Evolutionary conservation across 2,113 vertebrate species (phyloP), one percentile per base, ranked within the genome.

Genomic region (Chloebia gouldiae): DNA sequence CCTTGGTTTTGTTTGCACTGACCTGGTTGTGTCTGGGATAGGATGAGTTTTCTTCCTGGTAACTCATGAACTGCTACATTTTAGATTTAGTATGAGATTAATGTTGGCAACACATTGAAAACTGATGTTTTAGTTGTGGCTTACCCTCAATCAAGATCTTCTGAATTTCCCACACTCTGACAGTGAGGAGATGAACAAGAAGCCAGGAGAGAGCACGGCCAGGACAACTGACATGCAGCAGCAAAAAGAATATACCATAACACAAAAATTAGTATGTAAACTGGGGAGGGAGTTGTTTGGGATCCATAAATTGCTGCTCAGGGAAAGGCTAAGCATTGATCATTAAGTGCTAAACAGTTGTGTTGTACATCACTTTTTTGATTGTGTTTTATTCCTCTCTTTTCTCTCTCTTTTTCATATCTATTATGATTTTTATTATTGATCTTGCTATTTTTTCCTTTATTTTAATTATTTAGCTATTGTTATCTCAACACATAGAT

Each of bases 221-320:
- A 53, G 64, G 12, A 53, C 18, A 86, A 33, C 14, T 77, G 39
- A 53, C 28, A 37, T 0, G 0, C 44, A 16, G 15, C 13, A 19
- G 19, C 5, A 53, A 45, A 86, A 78, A 7, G 33, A 6, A 37
- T 37, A 27, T 51, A 22, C 4, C 37, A 44, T 16, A 45, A 4
- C 47, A 28, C 1, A 53, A 30, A 33, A n/a, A 0, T 28, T 27
- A 45, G 5, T 33, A 3, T n/a, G 44, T 37, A 45, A 77, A 37
- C 6, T 27, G 39, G 11, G 39, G 11, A 31, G 18, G 11, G 3
- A 69, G 5, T 19, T 45, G 6, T 59, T 69, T 23, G 27, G 7
- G 27, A 45, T 69, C 45, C 15, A 44, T 28, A 33, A 37, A 69
- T 19, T 33, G 22, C 14, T 44, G 27, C 11, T 51, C 45, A 33